Percentiles rank a stretch among this genome's conserved stretches.
These are phyloP conservation scores for Hermaeophaga mercurialis DNA, from an alignment of 2,888 invertebrate genomes.

Conservation along the genomic window DNA sequence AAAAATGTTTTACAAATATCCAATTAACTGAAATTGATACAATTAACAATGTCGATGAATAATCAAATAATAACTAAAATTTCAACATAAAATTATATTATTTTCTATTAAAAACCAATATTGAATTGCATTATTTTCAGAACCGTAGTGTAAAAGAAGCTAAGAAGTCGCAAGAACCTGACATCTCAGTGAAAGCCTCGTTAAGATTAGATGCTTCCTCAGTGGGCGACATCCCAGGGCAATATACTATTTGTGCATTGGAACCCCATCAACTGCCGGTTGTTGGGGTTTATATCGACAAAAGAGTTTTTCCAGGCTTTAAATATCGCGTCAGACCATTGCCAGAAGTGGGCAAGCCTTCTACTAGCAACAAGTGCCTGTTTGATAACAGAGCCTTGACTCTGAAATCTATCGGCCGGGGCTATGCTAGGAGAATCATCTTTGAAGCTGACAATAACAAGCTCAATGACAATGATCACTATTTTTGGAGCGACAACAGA, in stretches of 20 bases:
- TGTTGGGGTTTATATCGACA: conserved; percentile 75
- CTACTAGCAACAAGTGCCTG: conserved; percentile 57
- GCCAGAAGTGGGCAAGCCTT: conserved; percentile 57
- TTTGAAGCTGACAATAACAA: conserved; percentile 68
- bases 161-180: conserved; percentile 6
- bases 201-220: conserved; percentile 62
- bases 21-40: no score
- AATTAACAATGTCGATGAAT: no score
- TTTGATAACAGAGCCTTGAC: conserved; percentile 71
- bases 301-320: conserved; percentile 74
- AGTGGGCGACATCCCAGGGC: conserved; percentile 70
- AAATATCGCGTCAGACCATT: conserved; percentile 73
- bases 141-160: conserved; percentile 28
- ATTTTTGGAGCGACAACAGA: conserved; percentile 79
- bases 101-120: no score
- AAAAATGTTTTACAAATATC: no score
- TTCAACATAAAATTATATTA: no score
- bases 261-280: conserved; percentile 70
- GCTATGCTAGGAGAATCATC: conserved; percentile 74
- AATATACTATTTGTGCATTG: conserved; percentile 66
- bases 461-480: conserved; percentile 71
- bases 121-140: conserved; percentile 30
- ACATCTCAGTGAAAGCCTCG: conserved; percentile 23
- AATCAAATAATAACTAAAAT: no score
- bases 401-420: conserved; percentile 72